These are phyloP conservation scores for Artibeus jamaicensis DNA, from an alignment of 2,797 vertebrate genomes.

Conservation along the genomic window DNA sequence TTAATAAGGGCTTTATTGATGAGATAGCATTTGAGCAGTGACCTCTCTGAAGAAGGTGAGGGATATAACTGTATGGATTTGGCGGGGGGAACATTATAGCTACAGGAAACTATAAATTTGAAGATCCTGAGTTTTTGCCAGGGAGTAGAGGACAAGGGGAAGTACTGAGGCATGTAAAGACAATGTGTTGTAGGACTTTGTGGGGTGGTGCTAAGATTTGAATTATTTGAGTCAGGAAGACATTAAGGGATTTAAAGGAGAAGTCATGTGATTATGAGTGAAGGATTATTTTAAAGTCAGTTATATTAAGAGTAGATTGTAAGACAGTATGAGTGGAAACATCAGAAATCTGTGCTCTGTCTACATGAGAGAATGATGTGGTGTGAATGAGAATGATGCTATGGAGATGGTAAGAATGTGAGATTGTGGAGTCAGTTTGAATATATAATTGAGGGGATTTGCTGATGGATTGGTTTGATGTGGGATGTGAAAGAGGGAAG, in stretches of 20 bases:
- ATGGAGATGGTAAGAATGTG: background rate
- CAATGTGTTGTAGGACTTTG: background rate
- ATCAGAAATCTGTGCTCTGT: background rate
- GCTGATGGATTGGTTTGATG: background rate
- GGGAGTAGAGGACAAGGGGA: background rate
- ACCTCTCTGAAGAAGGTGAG: background rate
- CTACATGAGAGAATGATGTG: background rate
- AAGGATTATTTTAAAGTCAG: background rate
- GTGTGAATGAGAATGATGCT: background rate
- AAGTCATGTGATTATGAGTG: background rate
- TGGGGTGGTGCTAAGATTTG: background rate
- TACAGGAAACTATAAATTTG: background rate
- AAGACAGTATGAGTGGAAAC: background rate
- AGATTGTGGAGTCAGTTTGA: background rate
- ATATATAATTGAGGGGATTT: background rate
- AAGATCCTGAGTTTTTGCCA: background rate
- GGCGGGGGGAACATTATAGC: background rate
- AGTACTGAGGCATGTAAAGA: background rate
- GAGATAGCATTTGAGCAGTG: background rate
- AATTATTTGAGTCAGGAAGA: constrained; percentile 21
- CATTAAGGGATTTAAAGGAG: background rate
- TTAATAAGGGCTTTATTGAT: background rate
- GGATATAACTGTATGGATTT: background rate
- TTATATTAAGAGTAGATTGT: constrained; percentile 30
- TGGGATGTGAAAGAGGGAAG: background rate